These are phyloP conservation scores for Physocephala rufipes DNA, from an alignment of 2,888 invertebrate genomes.

Conservation along the genomic window DNA sequence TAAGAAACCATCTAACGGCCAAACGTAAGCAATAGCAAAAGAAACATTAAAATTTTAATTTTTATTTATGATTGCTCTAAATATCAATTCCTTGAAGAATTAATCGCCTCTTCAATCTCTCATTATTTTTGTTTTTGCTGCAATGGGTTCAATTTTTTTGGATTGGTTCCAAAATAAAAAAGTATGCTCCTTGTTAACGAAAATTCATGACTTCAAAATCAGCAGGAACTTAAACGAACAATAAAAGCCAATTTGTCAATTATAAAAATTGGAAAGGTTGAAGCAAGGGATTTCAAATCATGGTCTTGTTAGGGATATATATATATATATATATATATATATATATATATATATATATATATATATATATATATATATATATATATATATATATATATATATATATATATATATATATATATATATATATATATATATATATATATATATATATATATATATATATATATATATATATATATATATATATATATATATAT, in stretches of 20 bases:
- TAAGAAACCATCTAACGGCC: too few relatives aligned
- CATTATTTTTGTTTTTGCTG: neutral
- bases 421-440: neutral
- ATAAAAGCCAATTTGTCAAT: constrained; percentile 59
- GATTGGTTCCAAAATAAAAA: neutral
- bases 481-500: neutral
- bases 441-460: neutral
- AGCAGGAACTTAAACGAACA: constrained; percentile 18
- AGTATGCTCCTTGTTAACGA: constrained; percentile 30
- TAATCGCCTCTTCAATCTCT: neutral
- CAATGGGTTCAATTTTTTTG: neutral
- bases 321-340: too few relatives aligned
- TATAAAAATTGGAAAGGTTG: constrained; percentile 57
- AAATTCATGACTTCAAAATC: constrained; percentile 23
- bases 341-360: neutral
- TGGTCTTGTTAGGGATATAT: constrained; percentile 25
- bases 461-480: neutral
- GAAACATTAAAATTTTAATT: too few relatives aligned
- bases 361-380: neutral
- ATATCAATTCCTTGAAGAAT: neutral
- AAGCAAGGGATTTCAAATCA: constrained; percentile 12
- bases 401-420: neutral
- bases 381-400: neutral
- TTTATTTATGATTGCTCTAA: too few relatives aligned
- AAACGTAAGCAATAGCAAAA: too few relatives aligned